Conservation (phyloP, 2,888 invertebrate species). For the Patella depressa region DNA sequence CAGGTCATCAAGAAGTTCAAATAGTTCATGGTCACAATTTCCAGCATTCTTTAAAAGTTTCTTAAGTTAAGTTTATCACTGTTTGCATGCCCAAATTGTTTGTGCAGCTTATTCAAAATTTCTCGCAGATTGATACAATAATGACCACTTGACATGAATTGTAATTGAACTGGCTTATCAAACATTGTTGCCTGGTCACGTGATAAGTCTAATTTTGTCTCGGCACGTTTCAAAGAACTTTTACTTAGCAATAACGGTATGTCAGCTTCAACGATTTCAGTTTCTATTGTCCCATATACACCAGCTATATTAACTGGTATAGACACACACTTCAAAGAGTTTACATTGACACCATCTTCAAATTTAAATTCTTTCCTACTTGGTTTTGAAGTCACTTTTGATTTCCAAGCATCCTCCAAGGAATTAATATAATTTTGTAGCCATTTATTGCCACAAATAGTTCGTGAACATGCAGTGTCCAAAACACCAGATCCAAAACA, state of each 20-base stretch:
- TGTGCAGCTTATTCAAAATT: neutral
- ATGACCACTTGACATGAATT: conserved; percentile 31
- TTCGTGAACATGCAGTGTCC: conserved; percentile 21
- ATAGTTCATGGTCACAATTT: conserved; percentile 16
- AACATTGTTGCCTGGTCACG: conserved; percentile 29
- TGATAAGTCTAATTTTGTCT: conserved; percentile 20
- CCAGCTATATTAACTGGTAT: conserved; percentile 23
- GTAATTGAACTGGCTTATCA: conserved; percentile 18
- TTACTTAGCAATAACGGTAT: conserved; percentile 30
- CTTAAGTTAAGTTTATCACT: neutral
- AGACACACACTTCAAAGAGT: conserved; percentile 16
- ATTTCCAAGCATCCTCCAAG: neutral
- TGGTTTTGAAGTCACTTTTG: neutral
- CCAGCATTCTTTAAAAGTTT: conserved; percentile 1
- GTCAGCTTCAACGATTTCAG: conserved; percentile 27
- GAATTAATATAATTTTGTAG: neutral
- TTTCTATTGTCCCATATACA: conserved; percentile 9
- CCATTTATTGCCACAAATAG: neutral
- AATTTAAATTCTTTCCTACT: conserved; percentile 25
- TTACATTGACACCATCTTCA: conserved; percentile 26
- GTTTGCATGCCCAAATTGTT: conserved; percentile 9
- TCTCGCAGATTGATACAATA: conserved; percentile 23
- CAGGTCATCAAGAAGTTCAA: neutral
- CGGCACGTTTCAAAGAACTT: conserved; percentile 26
- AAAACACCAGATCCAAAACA: conserved; percentile 16